A percentile compares a stretch with the other conserved stretches of the same genome.
Evolutionary conservation across 1,140 invertebrate species (phyloP).

Genomic region (Diachasmimorpha longicaudata): DNA sequence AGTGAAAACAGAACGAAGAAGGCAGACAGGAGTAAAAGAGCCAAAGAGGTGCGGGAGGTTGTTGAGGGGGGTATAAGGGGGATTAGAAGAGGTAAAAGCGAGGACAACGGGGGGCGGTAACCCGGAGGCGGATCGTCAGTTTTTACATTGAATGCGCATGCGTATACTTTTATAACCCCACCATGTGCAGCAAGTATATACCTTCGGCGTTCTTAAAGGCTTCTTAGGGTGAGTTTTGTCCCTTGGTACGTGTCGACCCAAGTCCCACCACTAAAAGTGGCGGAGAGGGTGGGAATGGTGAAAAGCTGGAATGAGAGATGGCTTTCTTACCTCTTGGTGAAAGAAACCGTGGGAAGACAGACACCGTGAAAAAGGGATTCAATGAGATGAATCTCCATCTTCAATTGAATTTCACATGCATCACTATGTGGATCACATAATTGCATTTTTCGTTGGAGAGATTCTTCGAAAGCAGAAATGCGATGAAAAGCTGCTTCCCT

Average conservation of each 20-base stretch:
- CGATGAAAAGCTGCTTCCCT: neutral
- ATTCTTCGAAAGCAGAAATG: neutral
- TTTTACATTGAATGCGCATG: slow-evolving; percentile 59
- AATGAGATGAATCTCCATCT: neutral
- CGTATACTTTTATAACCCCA: slow-evolving; percentile 54
- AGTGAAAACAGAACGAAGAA: slow-evolving; percentile 35
- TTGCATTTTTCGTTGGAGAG: neutral
- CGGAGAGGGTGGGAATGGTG: neutral
- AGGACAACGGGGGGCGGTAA: slow-evolving; percentile 28
- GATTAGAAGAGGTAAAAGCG: slow-evolving; percentile 23
- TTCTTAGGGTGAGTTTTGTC: slow-evolving; percentile 63
- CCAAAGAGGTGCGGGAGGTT: slow-evolving; percentile 31
- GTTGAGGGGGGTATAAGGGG: slow-evolving; percentile 27
- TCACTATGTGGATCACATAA: neutral
- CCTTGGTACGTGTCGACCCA: slow-evolving; percentile 34
- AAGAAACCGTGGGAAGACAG: neutral
- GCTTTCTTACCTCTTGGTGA: neutral
- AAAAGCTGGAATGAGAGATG: neutral
- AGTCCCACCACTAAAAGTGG: neutral
- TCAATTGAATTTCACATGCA: neutral
- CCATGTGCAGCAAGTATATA: slow-evolving; percentile 19
- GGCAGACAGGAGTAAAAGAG: neutral
- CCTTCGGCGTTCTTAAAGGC: slow-evolving; percentile 57
- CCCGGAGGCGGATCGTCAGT: slow-evolving; percentile 56
- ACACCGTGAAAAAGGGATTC: neutral